These are phyloP conservation scores for Thalassaphorura encarpata DNA, from an alignment of 1,140 invertebrate genomes.

Conservation along the genomic window DNA sequence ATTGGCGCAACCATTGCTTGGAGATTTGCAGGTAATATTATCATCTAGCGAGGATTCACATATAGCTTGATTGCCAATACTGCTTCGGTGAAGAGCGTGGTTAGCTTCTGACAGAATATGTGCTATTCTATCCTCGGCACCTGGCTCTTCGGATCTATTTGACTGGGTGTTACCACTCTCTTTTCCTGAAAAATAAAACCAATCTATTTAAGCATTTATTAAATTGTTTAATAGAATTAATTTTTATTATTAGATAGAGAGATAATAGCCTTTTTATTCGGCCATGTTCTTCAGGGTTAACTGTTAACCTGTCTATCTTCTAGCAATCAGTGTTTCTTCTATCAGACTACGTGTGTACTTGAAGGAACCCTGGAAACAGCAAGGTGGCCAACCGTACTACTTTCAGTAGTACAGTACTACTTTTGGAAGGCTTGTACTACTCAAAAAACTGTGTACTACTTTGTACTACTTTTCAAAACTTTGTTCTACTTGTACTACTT, in stretches of 20 bases:
- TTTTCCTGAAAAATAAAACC: slow-evolving; percentile 23
- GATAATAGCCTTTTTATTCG: not conserved
- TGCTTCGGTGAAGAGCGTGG: slow-evolving; percentile 48
- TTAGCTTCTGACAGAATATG: slow-evolving; percentile 87
- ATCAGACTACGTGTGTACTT: too few species aligned
- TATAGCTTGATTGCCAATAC: slow-evolving; percentile 1
- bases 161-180: slow-evolving; percentile 57
- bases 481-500: too few species aligned
- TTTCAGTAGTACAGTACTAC: too few species aligned
- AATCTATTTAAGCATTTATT: slow-evolving; percentile 15
- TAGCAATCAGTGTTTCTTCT: too few species aligned
- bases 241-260: too few species aligned
- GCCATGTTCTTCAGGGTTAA: too few species aligned
- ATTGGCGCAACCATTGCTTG: slow-evolving; percentile 38
- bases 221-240: not conserved
- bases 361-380: too few species aligned
- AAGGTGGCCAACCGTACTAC: too few species aligned
- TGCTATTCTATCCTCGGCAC: slow-evolving; percentile 75
- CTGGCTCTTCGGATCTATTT: slow-evolving; percentile 53
- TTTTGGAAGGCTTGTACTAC: too few species aligned
- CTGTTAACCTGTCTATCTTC: too few species aligned
- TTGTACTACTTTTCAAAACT: too few species aligned
- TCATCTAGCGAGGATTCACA: slow-evolving; percentile 28
- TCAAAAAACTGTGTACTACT: too few species aligned
- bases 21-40: slow-evolving; percentile 66